A percentile compares a stretch with the other conserved stretches of the same genome.
These are phyloP conservation scores for Pteria penguin DNA, from an alignment of 2,888 invertebrate species.

Conservation along the genomic window DNA sequence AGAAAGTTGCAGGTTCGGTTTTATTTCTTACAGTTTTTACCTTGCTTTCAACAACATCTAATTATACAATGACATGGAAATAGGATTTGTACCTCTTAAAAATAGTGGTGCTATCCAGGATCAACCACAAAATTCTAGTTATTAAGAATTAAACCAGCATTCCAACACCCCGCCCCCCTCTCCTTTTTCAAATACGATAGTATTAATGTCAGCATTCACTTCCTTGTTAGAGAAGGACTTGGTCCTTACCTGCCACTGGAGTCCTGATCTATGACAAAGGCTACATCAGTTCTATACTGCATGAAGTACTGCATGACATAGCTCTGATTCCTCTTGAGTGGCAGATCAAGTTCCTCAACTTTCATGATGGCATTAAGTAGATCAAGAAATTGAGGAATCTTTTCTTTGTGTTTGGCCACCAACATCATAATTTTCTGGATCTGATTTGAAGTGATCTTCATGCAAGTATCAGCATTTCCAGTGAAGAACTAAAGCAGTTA, in stretches of 20 bases:
- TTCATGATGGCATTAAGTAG: conserved; percentile 77
- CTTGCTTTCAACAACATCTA: too few species aligned
- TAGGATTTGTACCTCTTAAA: too few species aligned
- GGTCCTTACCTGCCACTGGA: conserved; percentile 66
- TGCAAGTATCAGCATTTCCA: conserved; percentile 76
- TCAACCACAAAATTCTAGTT: too few species aligned
- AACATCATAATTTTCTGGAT: conserved; percentile 74
- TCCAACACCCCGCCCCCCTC: too few species aligned
- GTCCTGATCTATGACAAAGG: conserved; percentile 71
- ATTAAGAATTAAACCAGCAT: too few species aligned
- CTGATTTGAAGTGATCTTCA: conserved; percentile 74
- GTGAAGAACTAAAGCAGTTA: conserved; percentile 72
- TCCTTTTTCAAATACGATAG: too few species aligned
- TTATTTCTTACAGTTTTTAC: too few species aligned
- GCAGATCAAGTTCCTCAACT: conserved; percentile 78
- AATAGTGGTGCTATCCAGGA: too few species aligned
- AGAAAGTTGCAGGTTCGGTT: too few species aligned
- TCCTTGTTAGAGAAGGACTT: too few species aligned
- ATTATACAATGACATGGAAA: too few species aligned
- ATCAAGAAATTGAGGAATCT: conserved; percentile 76
- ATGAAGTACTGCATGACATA: conserved; percentile 79
- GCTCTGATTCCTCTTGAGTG: conserved; percentile 78
- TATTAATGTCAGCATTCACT: too few species aligned
- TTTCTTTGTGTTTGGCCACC: conserved; percentile 65
- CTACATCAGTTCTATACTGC: conserved; percentile 76